phyloP scores from a whole-genome alignment of 1,140 invertebrate species.

The Drepana arcuata region DNA sequence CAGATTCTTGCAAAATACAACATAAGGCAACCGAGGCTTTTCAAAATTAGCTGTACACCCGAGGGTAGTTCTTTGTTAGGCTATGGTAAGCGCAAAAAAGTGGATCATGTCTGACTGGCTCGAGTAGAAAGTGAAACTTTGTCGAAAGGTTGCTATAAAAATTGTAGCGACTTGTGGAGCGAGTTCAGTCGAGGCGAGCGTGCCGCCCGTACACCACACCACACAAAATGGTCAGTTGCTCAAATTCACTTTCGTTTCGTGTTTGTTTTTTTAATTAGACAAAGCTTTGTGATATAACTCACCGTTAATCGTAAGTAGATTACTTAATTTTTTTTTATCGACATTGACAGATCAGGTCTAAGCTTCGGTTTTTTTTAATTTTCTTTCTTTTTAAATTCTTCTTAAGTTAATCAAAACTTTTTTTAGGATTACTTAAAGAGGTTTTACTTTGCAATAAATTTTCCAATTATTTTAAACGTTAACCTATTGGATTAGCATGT shows the following conservation, averaged over 20 bases:
- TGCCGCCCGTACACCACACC: constrained; percentile 16
- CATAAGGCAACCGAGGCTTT: constrained; percentile 4
- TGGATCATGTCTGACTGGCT: constrained; percentile 48
- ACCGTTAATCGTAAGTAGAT: too few relatives aligned
- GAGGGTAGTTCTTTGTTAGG: constrained; percentile 31
- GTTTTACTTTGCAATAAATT: too few relatives aligned
- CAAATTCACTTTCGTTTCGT: constrained; percentile 26
- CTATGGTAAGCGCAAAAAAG: constrained; percentile 44
- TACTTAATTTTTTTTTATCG: too few relatives aligned
- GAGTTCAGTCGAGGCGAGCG: constrained; percentile 48
- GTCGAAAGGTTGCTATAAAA: constrained; percentile 56
- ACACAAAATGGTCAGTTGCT: constrained; percentile 49
- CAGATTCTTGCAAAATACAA: too few relatives aligned
- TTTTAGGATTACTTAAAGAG: too few relatives aligned
- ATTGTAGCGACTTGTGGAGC: constrained; percentile 37
- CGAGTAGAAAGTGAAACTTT: constrained; percentile 62
- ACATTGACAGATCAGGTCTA: too few relatives aligned
- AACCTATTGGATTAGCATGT: too few relatives aligned
- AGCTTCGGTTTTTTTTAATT: too few relatives aligned
- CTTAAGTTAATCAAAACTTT: too few relatives aligned
- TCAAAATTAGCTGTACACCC: constrained; percentile 1
- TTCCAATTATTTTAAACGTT: too few relatives aligned
- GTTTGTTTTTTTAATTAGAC: constrained; percentile 15
- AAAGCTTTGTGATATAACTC: background rate
- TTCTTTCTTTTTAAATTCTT: too few relatives aligned